phyloP scores from a whole-genome alignment of 2,113 vertebrate species.

The Pipra filicauda region DNA sequence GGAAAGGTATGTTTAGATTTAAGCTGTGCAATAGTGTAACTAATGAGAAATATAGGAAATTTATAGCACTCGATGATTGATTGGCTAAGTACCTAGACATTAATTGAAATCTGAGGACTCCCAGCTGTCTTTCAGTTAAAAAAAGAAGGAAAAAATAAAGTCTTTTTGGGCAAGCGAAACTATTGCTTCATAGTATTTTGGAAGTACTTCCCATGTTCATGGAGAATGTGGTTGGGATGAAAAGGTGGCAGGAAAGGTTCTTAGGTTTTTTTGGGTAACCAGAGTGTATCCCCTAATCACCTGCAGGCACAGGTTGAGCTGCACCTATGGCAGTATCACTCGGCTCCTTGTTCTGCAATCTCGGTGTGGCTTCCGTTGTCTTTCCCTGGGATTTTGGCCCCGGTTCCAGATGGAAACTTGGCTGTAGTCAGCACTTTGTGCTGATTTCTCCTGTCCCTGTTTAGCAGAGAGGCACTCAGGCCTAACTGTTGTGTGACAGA shows the following conservation, averaged over 20 bases:
- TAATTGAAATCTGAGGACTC: slow-evolving; percentile 71
- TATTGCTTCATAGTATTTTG: not conserved
- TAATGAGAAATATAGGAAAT: slow-evolving; percentile 73
- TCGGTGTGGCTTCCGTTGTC: not conserved
- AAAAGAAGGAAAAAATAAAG: not conserved
- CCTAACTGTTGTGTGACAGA: not conserved
- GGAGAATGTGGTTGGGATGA: not conserved
- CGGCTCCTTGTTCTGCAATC: not conserved
- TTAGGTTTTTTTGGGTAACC: not conserved
- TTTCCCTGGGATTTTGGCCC: not conserved
- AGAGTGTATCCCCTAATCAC: not conserved
- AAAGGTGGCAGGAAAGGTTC: not conserved
- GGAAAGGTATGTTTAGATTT: slow-evolving; percentile 62
- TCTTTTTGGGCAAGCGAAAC: not conserved
- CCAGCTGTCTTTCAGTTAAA: slow-evolving; percentile 45
- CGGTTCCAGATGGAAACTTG: fast-evolving
- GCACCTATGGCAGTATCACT: fast-evolving
- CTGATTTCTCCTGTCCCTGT: not conserved
- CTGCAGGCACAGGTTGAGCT: not conserved
- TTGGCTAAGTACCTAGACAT: slow-evolving; percentile 14
- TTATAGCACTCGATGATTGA: slow-evolving; percentile 61
- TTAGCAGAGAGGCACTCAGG: not conserved
- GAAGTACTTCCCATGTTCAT: not conserved
- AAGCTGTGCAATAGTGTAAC: slow-evolving; percentile 53
- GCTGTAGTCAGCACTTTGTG: not conserved